phyloP scores from a whole-genome alignment of 2,888 invertebrate species.

The Lasioglossum malachurum region DNA sequence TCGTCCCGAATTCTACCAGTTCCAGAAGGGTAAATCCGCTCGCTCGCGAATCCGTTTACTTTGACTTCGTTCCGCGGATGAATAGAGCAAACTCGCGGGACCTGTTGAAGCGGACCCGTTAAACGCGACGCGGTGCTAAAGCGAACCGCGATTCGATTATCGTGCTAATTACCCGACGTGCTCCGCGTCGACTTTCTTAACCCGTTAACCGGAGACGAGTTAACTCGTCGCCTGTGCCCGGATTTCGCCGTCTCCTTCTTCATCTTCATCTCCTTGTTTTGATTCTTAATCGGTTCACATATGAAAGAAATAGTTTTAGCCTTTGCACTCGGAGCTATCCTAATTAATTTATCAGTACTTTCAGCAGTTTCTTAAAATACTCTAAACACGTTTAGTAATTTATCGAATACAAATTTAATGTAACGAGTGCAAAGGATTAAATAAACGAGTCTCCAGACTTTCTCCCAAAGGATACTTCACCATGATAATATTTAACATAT shows the following conservation, averaged over 20 bases:
- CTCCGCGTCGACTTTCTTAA: neutral
- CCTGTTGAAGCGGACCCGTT: constrained; percentile 19
- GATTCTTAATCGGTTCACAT: neutral
- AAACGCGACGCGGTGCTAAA: neutral
- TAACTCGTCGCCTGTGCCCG: neutral
- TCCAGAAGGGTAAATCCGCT: neutral
- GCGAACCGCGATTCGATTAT: constrained; percentile 6
- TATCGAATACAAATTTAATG: too few species aligned
- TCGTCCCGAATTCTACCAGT: neutral
- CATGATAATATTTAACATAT: too few species aligned
- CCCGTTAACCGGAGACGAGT: neutral
- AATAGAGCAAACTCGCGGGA: constrained; percentile 7
- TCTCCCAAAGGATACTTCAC: too few species aligned
- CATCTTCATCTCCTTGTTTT: neutral
- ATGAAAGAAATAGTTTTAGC: too few species aligned
- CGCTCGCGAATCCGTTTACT: constrained; percentile 19
- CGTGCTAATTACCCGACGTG: neutral
- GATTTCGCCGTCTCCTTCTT: neutral
- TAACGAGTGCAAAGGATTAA: too few species aligned
- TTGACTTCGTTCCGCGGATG: neutral
- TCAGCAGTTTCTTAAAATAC: too few species aligned
- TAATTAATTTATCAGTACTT: too few species aligned
- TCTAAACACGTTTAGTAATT: too few species aligned
- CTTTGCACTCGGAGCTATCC: too few species aligned
- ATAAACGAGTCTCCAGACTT: too few species aligned